These are phyloP conservation scores for Poicephalus meyeri DNA, from an alignment of 2,113 vertebrate genomes.

Conservation along the genomic window DNA sequence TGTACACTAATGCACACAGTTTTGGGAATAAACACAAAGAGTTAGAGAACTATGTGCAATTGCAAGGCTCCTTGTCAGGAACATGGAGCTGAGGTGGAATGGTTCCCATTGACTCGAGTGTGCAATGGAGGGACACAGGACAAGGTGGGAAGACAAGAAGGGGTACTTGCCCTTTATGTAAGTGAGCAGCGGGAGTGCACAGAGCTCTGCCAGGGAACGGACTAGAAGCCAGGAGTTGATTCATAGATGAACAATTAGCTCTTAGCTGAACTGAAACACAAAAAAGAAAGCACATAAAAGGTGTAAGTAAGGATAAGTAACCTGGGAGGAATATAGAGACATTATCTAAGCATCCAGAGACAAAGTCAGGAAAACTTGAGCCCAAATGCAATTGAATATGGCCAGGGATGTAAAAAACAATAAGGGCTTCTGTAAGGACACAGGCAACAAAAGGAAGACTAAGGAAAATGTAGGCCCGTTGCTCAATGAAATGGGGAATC, in stretches of 20 bases:
- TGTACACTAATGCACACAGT: neutral
- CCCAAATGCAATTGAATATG: neutral
- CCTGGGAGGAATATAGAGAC: neutral
- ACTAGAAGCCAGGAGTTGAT: neutral
- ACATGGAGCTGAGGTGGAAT: neutral
- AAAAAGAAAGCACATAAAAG: neutral
- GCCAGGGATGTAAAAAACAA: neutral
- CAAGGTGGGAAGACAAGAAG: neutral
- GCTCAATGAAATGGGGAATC: accelerated
- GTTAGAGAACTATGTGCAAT: neutral
- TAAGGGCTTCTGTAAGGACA: neutral
- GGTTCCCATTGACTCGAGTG: neutral
- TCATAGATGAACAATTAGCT: neutral
- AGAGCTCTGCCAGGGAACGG: neutral
- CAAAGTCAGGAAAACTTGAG: neutral
- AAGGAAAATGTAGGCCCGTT: neutral
- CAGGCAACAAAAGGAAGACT: neutral
- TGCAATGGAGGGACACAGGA: neutral
- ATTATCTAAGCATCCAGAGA: neutral
- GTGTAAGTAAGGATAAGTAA: neutral
- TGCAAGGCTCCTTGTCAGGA: neutral
- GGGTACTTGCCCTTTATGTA: neutral
- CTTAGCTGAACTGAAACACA: neutral
- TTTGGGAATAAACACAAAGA: neutral
- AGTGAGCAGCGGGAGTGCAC: neutral